Evolutionary conservation across 2,797 vertebrate species (phyloP).

Genomic region (Catharus ustulatus): DNA sequence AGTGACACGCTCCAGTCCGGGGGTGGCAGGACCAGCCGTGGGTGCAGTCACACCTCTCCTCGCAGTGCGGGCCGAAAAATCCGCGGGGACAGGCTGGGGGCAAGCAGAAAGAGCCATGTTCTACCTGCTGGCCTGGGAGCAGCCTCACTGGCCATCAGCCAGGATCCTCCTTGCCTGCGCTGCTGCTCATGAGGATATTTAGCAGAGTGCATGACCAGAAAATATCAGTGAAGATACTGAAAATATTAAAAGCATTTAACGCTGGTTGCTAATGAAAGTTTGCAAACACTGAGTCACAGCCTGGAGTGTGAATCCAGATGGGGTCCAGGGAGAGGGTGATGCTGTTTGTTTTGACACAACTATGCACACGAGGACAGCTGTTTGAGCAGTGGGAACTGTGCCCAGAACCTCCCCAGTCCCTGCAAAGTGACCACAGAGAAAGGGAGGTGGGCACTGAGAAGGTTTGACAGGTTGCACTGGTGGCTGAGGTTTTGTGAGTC

Average conservation of each 20-base stretch:
- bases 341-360: not conserved
- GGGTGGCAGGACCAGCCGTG: constrained; percentile 45
- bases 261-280: not conserved
- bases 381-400: not conserved
- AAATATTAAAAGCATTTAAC: not conserved
- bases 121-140: not conserved
- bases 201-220: not conserved
- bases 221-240: not conserved
- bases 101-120: not conserved
- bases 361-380: too few relatives aligned
- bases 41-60: constrained; percentile 18
- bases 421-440: not conserved
- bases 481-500: not conserved
- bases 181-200: not conserved
- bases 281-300: not conserved
- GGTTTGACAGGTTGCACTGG: not conserved
- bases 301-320: not conserved
- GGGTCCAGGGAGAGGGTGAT: fast-evolving
- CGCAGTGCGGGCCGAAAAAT: not conserved
- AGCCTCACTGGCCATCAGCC: not conserved
- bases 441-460: fast-evolving
- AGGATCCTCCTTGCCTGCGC: not conserved
- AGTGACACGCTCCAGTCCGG: constrained; percentile 20
- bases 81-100: not conserved
- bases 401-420: not conserved